Percentiles rank a stretch among this genome's conserved stretches.
These are phyloP conservation scores for Gobionotothen gibberifrons DNA, from an alignment of 2,797 vertebrate genomes.

Conservation along the genomic window DNA sequence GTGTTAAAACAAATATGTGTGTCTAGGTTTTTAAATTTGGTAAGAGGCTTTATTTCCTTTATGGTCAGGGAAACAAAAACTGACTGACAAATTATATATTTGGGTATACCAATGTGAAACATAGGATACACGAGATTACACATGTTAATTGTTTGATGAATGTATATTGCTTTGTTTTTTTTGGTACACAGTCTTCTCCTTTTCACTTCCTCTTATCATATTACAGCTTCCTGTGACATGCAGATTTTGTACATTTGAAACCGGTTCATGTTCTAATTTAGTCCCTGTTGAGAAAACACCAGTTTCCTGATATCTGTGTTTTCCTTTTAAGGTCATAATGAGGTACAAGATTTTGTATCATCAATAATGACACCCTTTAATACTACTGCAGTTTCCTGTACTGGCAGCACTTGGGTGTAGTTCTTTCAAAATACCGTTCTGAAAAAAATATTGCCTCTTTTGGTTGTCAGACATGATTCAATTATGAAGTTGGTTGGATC, in stretches of 20 bases:
- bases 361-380: conserved; percentile 7
- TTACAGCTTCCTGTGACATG: not conserved
- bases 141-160: not conserved
- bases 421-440: not conserved
- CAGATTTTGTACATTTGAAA: not conserved
- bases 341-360: not conserved
- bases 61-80: not conserved
- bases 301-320: not conserved
- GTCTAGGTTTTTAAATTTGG: not conserved
- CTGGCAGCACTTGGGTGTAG: not conserved
- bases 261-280: not conserved
- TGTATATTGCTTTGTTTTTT: not conserved
- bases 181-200: not conserved
- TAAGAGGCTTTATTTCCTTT: not conserved
- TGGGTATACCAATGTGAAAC: not conserved
- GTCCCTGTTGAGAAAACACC: not conserved
- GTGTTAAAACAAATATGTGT: not conserved
- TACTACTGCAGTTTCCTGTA: not conserved
- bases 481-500: not conserved
- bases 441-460: not conserved
- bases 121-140: not conserved
- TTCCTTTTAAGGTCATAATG: conserved; percentile 8
- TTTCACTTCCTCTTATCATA: not conserved
- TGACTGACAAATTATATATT: not conserved
- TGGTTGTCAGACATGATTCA: not conserved